phyloP scores from a whole-genome alignment of 2,797 vertebrate species.

The Paedocypris micromegethes region DNA sequence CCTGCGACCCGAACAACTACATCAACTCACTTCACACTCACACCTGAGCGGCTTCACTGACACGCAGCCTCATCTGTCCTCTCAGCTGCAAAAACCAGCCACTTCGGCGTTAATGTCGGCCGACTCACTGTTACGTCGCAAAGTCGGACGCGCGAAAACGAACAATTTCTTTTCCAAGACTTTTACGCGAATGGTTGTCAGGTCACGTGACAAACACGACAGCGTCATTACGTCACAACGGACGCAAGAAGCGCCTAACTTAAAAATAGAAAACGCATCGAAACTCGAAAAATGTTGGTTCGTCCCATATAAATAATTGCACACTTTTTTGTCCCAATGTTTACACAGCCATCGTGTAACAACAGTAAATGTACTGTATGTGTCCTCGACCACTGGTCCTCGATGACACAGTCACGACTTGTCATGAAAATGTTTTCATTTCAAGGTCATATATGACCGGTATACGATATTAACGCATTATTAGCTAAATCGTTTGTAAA shows the following conservation, averaged over 20 bases:
- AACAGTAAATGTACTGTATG: too few species aligned
- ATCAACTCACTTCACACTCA: constrained; percentile 1
- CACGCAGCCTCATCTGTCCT: not conserved
- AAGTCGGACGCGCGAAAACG: not conserved
- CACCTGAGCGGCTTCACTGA: not conserved
- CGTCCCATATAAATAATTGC: too few species aligned
- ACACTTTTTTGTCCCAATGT: too few species aligned
- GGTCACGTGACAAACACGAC: constrained; percentile 38
- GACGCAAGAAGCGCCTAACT: not conserved
- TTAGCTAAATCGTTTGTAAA: too few species aligned
- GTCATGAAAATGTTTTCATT: too few species aligned
- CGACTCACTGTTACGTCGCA: not conserved
- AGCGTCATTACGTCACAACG: not conserved
- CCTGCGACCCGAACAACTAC: constrained; percentile 5
- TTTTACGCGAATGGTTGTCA: constrained; percentile 12
- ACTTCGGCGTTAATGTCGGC: not conserved
- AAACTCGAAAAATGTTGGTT: too few species aligned
- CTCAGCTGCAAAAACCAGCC: not conserved
- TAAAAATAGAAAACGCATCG: not conserved
- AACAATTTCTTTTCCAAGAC: not conserved
- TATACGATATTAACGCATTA: too few species aligned
- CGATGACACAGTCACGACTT: too few species aligned
- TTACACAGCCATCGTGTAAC: too few species aligned
- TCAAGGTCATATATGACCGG: too few species aligned
- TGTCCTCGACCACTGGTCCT: too few species aligned